These are phyloP conservation scores for Epinotia brunnichana DNA, from an alignment of 2,888 invertebrate species.

Conservation along the genomic window DNA sequence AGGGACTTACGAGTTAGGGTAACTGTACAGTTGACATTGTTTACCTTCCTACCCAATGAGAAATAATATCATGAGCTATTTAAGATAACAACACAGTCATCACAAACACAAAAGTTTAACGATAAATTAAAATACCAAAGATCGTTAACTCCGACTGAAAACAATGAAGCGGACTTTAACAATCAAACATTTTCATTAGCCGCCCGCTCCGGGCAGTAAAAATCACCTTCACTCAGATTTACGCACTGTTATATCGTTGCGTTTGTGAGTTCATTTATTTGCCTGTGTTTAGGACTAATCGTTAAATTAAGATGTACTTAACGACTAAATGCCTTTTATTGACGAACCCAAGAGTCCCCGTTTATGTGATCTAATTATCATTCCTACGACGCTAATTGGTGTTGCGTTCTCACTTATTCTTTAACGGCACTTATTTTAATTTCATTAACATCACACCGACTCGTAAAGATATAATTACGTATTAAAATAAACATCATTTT, in stretches of 20 bases:
- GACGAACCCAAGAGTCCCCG: conserved; percentile 25
- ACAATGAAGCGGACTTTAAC: conserved; percentile 68
- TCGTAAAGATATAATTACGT: conserved; percentile 23
- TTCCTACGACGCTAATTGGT: conserved; percentile 28
- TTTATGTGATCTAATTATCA: conserved; percentile 34
- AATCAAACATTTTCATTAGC: conserved; percentile 70
- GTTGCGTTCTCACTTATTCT: neutral
- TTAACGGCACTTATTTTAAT: conserved; percentile 11
- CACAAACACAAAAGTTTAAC: conserved; percentile 23
- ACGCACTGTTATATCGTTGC: conserved; percentile 59
- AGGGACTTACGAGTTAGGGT: neutral
- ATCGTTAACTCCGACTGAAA: conserved; percentile 62
- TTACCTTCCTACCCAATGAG: neutral
- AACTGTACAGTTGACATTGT: neutral
- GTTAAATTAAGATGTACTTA: conserved; percentile 56
- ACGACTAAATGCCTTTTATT: conserved; percentile 40
- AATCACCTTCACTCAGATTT: conserved; percentile 66
- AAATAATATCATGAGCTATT: conserved; percentile 13
- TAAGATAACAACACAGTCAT: conserved; percentile 26
- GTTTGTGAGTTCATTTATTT: conserved; percentile 63
- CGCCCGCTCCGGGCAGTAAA: conserved; percentile 60
- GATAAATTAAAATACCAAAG: conserved; percentile 45
- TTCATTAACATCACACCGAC: conserved; percentile 15
- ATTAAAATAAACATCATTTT: conserved; percentile 14
- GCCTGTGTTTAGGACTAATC: conserved; percentile 55